A percentile compares a stretch with the other conserved stretches of the same genome.
Evolutionary conservation across 2,888 invertebrate species (phyloP).

Genomic region (Muscina levida): DNA sequence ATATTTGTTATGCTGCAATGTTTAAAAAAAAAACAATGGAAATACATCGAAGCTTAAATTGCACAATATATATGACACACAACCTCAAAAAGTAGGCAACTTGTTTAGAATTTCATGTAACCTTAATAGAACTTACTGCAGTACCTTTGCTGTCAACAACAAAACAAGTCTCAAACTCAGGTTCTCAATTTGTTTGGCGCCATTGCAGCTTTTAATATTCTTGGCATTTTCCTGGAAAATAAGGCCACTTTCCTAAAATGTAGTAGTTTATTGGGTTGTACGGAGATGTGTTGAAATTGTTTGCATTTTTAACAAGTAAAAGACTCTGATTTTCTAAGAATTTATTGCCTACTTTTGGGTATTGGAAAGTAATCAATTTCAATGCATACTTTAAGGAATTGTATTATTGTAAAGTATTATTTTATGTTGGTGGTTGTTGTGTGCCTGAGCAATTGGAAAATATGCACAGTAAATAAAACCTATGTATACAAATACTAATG

Average conservation of each 20-base stretch:
- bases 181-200: slow-evolving; percentile 6
- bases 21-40: no score
- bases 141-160: background rate
- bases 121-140: background rate
- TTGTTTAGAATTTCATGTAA: background rate
- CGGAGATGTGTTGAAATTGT: background rate
- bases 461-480: no score
- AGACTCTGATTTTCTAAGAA: background rate
- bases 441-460: no score
- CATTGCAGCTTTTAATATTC: slow-evolving; percentile 7
- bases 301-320: background rate
- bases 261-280: background rate
- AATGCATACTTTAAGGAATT: background rate
- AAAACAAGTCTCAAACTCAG: background rate
- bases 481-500: no score
- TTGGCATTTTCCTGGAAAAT: background rate
- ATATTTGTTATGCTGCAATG: no score
- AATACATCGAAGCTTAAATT: no score
- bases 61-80: no score
- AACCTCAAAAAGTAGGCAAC: no score
- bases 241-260: slow-evolving; percentile 29
- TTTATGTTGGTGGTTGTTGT: no score
- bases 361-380: background rate
- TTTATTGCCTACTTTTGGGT: slow-evolving; percentile 22
- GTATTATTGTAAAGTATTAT: no score